A percentile compares a stretch with the other conserved stretches of the same genome.
These are phyloP conservation scores for Bombus impatiens DNA, from an alignment of 1,140 invertebrate species.

Conservation along the genomic window DNA sequence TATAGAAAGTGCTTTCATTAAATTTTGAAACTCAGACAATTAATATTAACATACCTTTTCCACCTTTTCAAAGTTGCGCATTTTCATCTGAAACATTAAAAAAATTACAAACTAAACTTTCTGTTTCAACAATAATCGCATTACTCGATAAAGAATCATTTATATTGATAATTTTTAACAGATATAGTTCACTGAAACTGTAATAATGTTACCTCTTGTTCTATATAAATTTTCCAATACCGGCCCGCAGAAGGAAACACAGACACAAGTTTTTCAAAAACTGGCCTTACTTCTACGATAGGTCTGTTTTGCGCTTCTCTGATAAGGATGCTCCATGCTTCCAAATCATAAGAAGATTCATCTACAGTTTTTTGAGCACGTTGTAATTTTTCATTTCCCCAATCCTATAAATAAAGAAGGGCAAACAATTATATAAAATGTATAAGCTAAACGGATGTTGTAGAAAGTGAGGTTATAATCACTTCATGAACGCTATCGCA, in stretches of 20 bases:
- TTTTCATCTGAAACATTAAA: conserved; percentile 91
- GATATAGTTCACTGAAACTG: neutral
- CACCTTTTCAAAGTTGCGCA: conserved; percentile 97
- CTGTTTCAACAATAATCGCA: neutral
- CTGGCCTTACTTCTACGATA: conserved; percentile 94
- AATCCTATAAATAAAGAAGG: conserved; percentile 85
- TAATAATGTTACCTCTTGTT: conserved; percentile 92
- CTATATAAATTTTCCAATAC: conserved; percentile 99
- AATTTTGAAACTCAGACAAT: conserved; percentile 70
- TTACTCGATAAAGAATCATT: conserved; percentile 11
- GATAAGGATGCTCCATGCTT: conserved; percentile 97
- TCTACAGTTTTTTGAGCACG: conserved; percentile 91
- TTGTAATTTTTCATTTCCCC: conserved; percentile 92
- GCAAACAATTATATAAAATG: neutral
- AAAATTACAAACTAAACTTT: conserved; percentile 33
- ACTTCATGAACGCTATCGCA: neutral
- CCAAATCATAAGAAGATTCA: conserved; percentile 95
- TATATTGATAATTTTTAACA: neutral
- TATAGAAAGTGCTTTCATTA: conserved; percentile 61
- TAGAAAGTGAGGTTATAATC: conserved; percentile 56
- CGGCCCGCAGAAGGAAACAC: conserved; percentile 98
- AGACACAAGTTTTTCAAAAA: conserved; percentile 96
- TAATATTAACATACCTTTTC: conserved; percentile 93
- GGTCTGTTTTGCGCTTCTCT: conserved; percentile 95
- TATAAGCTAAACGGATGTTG: neutral